Evolutionary conservation across 2,888 invertebrate genomes (phyloP).

Genomic region (Isotomurus palustris): DNA sequence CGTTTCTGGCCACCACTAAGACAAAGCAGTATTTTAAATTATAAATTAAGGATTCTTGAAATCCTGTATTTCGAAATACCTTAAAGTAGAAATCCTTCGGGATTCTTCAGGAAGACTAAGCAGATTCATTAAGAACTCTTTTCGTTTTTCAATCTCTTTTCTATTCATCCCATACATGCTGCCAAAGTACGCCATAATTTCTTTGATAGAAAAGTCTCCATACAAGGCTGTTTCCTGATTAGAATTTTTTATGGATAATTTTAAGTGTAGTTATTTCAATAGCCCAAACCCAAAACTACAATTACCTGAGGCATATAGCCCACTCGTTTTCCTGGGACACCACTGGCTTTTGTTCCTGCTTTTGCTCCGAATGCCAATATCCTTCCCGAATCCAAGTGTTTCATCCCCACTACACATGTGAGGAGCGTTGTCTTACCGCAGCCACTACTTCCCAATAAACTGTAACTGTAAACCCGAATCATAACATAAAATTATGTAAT

Average conservation of each 20-base stretch:
- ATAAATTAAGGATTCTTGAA: background rate
- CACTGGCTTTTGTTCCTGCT: slow-evolving; percentile 50
- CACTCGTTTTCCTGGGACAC: slow-evolving; percentile 51
- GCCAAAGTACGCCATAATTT: slow-evolving; percentile 23
- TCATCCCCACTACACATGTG: slow-evolving; percentile 50
- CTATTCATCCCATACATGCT: slow-evolving; percentile 19
- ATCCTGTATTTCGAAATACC: slow-evolving; percentile 6
- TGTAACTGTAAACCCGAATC: slow-evolving; percentile 62
- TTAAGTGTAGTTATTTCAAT: background rate
- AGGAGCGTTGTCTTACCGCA: slow-evolving; percentile 59
- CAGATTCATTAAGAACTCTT: slow-evolving; percentile 6
- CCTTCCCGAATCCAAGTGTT: slow-evolving; percentile 49
- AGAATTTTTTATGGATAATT: background rate
- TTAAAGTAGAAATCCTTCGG: slow-evolving; percentile 8
- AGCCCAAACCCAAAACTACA: background rate
- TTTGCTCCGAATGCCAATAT: slow-evolving; percentile 50
- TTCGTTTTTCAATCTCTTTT: slow-evolving; percentile 9
- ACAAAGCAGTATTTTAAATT: no score
- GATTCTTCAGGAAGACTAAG: slow-evolving; percentile 12
- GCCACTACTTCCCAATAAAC: slow-evolving; percentile 86
- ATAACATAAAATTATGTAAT: background rate
- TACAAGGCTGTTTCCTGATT: slow-evolving; percentile 31
- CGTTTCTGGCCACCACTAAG: slow-evolving; percentile 52
- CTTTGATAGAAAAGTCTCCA: slow-evolving; percentile 25
- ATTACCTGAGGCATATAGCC: slow-evolving; percentile 52